phyloP scores from a whole-genome alignment of 2,888 invertebrate genomes.

The Drosophila recens region DNA sequence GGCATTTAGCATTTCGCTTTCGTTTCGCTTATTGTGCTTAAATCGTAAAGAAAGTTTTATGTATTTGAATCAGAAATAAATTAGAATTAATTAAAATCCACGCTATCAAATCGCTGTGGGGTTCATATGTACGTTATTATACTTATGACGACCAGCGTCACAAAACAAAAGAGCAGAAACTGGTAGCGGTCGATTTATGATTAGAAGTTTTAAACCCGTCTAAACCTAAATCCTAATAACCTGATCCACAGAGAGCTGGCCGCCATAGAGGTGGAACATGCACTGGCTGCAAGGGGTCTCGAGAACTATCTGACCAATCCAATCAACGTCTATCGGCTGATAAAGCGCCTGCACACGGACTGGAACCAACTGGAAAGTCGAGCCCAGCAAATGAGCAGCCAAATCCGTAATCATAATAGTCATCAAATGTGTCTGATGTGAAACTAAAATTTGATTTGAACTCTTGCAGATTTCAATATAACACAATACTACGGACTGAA shows the following conservation, averaged over 20 bases:
- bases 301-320: slow-evolving; percentile 95
- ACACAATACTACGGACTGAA: slow-evolving; percentile 88
- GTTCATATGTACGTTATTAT: slow-evolving; percentile 28
- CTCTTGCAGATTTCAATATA: slow-evolving; percentile 88
- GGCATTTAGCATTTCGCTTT: slow-evolving; percentile 69
- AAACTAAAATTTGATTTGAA: slow-evolving; percentile 10
- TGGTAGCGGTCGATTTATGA: slow-evolving; percentile 54
- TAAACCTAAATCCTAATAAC: slow-evolving; percentile 34
- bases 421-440: background rate
- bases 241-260: slow-evolving; percentile 85
- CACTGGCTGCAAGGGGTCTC: slow-evolving; percentile 90
- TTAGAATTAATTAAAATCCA: slow-evolving; percentile 76
- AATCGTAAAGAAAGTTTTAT: slow-evolving; percentile 58
- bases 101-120: slow-evolving; percentile 12
- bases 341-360: slow-evolving; percentile 96
- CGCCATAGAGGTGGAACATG: slow-evolving; percentile 90
- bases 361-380: slow-evolving; percentile 92
- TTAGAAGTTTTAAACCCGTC: slow-evolving; percentile 53
- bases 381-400: slow-evolving; percentile 88
- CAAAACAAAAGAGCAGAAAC: slow-evolving; percentile 61
- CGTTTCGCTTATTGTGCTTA: slow-evolving; percentile 47
- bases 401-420: slow-evolving; percentile 76
- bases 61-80: slow-evolving; percentile 69
- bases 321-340: slow-evolving; percentile 96
- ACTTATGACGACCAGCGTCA: slow-evolving; percentile 55